A percentile compares a stretch with the other conserved stretches of the same genome.
These are phyloP conservation scores for Triplophysa rosa DNA, from an alignment of 2,113 vertebrate genomes.

Conservation along the genomic window DNA sequence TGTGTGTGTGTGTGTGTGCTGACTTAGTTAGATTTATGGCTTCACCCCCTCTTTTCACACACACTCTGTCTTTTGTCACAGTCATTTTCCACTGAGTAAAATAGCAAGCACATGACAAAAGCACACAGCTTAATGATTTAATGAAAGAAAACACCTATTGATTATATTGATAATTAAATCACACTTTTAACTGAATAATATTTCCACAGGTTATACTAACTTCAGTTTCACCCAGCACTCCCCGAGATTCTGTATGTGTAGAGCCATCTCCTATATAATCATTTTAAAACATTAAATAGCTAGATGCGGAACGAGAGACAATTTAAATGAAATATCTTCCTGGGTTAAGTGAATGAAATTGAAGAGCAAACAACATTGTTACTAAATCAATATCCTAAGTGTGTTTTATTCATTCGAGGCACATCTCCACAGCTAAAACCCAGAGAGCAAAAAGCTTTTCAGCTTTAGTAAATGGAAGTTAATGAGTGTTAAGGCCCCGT, in stretches of 20 bases:
- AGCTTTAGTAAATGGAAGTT: slow-evolving; percentile 40
- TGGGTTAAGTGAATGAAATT: slow-evolving; percentile 26
- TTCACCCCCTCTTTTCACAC: no score
- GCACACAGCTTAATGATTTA: no score
- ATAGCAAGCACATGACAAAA: no score
- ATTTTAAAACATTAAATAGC: slow-evolving; percentile 25
- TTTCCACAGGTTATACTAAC: not conserved
- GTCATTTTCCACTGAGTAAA: no score
- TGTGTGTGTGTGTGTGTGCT: no score
- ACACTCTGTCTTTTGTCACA: no score
- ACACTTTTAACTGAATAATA: no score
- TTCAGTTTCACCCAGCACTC: not conserved
- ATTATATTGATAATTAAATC: no score
- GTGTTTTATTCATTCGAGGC: slow-evolving; percentile 43
- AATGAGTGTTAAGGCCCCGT: slow-evolving; percentile 38
- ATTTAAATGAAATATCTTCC: slow-evolving; percentile 35
- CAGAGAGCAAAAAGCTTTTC: slow-evolving; percentile 35
- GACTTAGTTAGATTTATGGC: no score
- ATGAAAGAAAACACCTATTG: no score
- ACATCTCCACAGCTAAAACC: slow-evolving; percentile 39
- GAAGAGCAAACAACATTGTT: slow-evolving; percentile 28
- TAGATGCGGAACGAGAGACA: not conserved
- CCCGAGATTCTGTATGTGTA: slow-evolving; percentile 8
- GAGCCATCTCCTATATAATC: slow-evolving; percentile 37
- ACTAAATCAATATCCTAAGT: slow-evolving; percentile 34